Conservation (phyloP, 2,113 vertebrate species). For the Nycticorax nycticorax region DNA sequence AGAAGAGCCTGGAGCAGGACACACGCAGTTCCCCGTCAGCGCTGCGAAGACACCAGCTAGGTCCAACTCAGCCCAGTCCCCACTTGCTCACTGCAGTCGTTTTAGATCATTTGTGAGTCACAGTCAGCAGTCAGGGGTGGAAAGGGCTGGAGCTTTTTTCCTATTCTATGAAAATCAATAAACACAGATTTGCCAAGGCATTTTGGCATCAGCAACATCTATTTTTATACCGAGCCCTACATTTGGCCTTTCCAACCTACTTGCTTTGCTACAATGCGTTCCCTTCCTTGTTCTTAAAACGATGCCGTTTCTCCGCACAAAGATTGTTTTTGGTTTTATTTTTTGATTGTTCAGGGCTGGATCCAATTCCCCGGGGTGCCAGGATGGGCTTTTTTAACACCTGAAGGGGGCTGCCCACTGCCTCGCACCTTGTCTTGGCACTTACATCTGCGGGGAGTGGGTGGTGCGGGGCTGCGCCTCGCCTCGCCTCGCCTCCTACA, state of each 20-base stretch:
- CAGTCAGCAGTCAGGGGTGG: background rate
- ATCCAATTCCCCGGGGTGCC: background rate
- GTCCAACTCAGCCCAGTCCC: background rate
- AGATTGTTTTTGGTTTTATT: background rate
- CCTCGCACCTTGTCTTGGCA: constrained; percentile 16
- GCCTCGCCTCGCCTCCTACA: constrained; percentile 8
- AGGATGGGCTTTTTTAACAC: constrained; percentile 36
- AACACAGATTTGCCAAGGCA: background rate
- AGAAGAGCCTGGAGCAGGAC: background rate
- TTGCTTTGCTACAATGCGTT: background rate
- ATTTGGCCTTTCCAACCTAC: constrained; percentile 1
- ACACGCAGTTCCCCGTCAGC: accelerated
- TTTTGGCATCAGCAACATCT: background rate
- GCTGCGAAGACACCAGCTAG: background rate
- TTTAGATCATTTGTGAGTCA: background rate
- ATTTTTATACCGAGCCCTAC: background rate
- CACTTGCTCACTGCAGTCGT: background rate
- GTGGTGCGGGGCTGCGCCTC: background rate
- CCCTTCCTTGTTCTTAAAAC: background rate
- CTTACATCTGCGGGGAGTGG: constrained; percentile 22
- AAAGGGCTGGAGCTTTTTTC: background rate
- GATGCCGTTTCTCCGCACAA: background rate
- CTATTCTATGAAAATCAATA: constrained; percentile 12
- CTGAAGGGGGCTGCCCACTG: constrained; percentile 39
- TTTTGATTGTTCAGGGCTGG: background rate